Evolutionary conservation across 2,888 invertebrate species (phyloP), one percentile per base, ranked within the genome.

Genomic region (Gari tellinella): DNA sequence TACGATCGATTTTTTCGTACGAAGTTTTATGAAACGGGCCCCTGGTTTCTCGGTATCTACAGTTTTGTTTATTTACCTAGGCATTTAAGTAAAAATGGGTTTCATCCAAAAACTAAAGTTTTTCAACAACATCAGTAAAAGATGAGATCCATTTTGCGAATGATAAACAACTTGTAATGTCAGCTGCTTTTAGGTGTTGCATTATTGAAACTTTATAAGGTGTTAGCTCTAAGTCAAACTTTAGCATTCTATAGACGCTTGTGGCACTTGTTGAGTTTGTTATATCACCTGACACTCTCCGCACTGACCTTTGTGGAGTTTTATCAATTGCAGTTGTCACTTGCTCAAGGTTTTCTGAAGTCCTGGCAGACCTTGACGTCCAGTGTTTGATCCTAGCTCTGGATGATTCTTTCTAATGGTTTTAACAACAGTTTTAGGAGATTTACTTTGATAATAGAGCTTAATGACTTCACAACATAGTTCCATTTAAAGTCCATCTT

Each of bases 181-280:
- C 65, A 23, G 25, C 40, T 25, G 25, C 41, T 43, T 65, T 65
- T 21, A 55, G 37, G 19, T 56, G 56, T 31, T 65, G 65, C 65
- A 56, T 56, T 12, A 56, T 65, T n/a, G 48, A 65, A 15, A 65
- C 46, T 14, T 37, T 65, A 26, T 49, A 66, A 38, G 58, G 52
- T 2, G 19, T 43, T 1, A 58, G 41, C 17, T 66, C 43, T 19
- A 66, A 58, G 17, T 66, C 65, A 52, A 41, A 58, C 17, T 25
- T 37, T 17, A 66, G 17, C 65, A 66, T 43, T 45, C 57, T 57
- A 25, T 53, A 48, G 2, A 66, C 65, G 43, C 65, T 58, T 23
- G 51, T 21, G 26, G 4, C 2, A 41, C 31, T 66, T 1, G 43
- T 26, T 17, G 48, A 19, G 23, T 66, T 66, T 43, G 49, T 49